Percentiles rank a stretch among this genome's conserved stretches.
These are phyloP conservation scores for Phaedon cochleariae DNA, from an alignment of 2,888 invertebrate species.

Conservation along the genomic window DNA sequence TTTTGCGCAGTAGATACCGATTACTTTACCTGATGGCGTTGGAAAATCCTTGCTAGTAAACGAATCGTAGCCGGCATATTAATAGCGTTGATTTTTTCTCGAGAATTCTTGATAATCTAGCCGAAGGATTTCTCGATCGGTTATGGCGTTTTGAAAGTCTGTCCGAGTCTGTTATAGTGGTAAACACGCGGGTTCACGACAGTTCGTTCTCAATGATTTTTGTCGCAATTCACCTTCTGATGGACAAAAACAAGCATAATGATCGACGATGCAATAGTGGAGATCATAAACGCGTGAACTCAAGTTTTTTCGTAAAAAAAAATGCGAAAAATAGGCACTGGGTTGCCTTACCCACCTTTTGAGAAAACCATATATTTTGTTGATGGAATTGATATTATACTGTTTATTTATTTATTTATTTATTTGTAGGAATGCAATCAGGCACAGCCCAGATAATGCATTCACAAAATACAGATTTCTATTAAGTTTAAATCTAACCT, in stretches of 20 bases:
- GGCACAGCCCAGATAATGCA: no score
- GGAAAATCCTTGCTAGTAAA: constrained; percentile 17
- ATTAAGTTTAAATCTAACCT: no score
- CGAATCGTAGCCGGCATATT: constrained; percentile 9
- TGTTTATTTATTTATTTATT: no score
- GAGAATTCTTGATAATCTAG: constrained; percentile 30
- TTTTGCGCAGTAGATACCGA: no score
- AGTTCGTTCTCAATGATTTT: constrained; percentile 55
- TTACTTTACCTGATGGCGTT: no score
- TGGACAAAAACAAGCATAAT: not conserved
- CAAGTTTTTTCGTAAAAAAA: not conserved
- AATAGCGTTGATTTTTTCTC: constrained; percentile 29
- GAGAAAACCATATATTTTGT: no score
- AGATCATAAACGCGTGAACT: not conserved
- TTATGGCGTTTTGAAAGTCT: constrained; percentile 42
- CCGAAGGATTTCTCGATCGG: constrained; percentile 45
- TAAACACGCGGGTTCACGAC: constrained; percentile 50
- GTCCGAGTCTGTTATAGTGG: constrained; percentile 36
- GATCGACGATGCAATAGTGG: not conserved
- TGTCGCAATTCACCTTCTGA: constrained; percentile 46
- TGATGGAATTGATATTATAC: no score
- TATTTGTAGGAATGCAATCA: no score
- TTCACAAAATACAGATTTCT: no score
- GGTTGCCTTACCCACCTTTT: no score
- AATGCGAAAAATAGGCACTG: no score